phyloP scores from a whole-genome alignment of 2,888 invertebrate species.

The Ichneumoninae sp. region DNA sequence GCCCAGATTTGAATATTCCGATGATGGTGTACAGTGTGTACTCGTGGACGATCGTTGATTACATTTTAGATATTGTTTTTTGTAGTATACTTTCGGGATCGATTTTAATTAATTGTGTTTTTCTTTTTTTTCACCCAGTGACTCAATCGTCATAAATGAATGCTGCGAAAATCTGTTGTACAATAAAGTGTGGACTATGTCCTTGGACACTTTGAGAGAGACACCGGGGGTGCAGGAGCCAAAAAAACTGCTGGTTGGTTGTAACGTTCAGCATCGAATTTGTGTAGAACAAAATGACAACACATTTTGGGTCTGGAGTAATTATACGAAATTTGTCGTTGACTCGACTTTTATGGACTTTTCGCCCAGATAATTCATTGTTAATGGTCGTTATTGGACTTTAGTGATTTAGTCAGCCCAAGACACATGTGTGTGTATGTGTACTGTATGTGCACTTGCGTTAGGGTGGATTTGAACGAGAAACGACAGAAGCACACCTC shows the following conservation, averaged over 20 bases:
- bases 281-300: neutral
- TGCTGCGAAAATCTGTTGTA: neutral
- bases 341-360: neutral
- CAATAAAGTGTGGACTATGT: neutral
- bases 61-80: neutral
- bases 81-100: neutral
- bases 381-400: constrained; percentile 7
- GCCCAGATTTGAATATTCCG: constrained; percentile 32
- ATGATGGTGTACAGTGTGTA: neutral
- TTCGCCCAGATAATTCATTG: constrained; percentile 5
- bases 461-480: constrained; percentile 46
- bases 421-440: constrained; percentile 1
- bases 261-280: neutral
- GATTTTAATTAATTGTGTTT: neutral
- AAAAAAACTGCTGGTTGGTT: neutral
- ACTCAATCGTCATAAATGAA: neutral
- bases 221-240: neutral
- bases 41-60: neutral
- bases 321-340: neutral
- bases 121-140: neutral
- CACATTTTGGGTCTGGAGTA: neutral
- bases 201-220: neutral
- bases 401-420: constrained; percentile 13
- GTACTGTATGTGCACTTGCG: constrained; percentile 34
- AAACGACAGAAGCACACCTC: constrained; percentile 30